These are phyloP conservation scores for Ctenodactylus gundi DNA, from an alignment of 2,113 vertebrate genomes.

Conservation along the genomic window DNA sequence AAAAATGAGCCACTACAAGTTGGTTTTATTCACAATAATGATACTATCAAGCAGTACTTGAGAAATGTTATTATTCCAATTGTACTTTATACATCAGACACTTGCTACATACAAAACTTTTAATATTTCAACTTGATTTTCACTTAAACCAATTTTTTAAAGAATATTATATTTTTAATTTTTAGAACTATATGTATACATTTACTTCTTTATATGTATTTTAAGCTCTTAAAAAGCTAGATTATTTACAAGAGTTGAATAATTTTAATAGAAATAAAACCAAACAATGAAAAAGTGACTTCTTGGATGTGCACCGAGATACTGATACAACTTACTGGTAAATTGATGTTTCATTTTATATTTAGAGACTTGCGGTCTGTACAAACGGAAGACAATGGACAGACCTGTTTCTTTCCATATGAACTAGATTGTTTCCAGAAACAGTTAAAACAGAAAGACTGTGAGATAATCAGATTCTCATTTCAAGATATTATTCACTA, in stretches of 20 bases:
- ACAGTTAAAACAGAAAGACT: not conserved
- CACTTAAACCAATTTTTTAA: not conserved
- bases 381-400: not conserved
- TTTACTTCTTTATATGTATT: not conserved
- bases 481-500: not conserved
- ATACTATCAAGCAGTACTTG: not conserved
- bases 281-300: not conserved
- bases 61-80: not conserved
- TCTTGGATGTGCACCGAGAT: not conserved
- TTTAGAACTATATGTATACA: not conserved
- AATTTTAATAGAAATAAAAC: not conserved
- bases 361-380: not conserved
- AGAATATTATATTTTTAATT: not conserved
- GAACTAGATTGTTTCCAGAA: not conserved
- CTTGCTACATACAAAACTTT: not conserved
- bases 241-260: not conserved
- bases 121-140: too few species aligned
- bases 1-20: too few species aligned
- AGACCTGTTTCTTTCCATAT: not conserved
- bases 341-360: not conserved
- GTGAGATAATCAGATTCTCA: not conserved
- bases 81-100: not conserved
- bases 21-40: too few species aligned
- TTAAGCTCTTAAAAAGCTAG: not conserved
- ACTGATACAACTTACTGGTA: not conserved